Evolutionary conservation across 37 sponge, comb jelly and placozoan species (phyloP), one percentile per base, ranked within the genome.

Genomic region (Beroe ovata): DNA sequence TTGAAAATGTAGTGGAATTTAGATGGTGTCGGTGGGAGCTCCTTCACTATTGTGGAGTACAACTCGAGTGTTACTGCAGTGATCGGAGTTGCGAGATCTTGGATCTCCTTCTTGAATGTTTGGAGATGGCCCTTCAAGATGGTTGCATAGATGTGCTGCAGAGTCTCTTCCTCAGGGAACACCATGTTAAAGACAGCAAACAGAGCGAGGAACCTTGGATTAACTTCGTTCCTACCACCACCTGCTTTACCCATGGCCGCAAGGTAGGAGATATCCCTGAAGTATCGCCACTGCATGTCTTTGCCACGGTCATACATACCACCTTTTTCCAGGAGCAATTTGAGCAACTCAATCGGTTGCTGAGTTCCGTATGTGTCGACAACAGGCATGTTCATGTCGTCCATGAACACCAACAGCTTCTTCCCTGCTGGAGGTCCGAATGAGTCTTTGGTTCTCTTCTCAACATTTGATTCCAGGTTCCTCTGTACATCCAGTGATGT

Each of bases 1-100:
- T 97, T 95, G 92, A 97, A 97, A 60, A 97, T 97, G 93, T 97
- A 97, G 90, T 97, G 99, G 91, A 97, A 97, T 88, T 95, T 97
- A 72, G 96, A 95, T 11, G 99, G 99, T 38, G 96, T 97, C 11
- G 99, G 99, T 25, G 96, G 99, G 6, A 97, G 93, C 77, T 95
- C 96, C 36, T 91, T 88, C 18, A 97, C 94, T 16, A 95, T 92
- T 0, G 92, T 88, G 64, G 92, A 66, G 88, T 97, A 97, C n/a
- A 95, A 92, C 60, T 94, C 93, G 90, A 97, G 91, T 32, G 99
- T 97, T 16, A 93, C 94, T 19, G 40, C 88, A 34, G 99, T 95
- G 47, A 97, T 81, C 3, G 88, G 64, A 29, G 90, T 88, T 29
- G 94, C 89, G 37, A 97, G 89, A 2, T 91, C 91, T 59, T 95